Conservation (phyloP, 37 sponge, comb jelly and placozoan genomes). For the Geodia barretti region DNA sequence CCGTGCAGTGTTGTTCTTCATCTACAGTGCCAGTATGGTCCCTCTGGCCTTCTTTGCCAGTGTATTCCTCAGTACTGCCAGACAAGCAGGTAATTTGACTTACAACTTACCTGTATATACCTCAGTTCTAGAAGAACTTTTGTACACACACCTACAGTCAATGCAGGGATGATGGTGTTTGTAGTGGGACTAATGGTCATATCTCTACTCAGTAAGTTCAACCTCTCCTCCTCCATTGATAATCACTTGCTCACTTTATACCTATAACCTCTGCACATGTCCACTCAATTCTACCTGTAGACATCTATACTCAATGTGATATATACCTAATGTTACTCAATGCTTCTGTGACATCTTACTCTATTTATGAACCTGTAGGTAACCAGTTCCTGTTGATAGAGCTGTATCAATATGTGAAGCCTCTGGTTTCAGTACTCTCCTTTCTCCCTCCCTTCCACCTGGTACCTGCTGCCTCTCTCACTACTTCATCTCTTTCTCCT, state of each 20-base stretch:
- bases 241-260: no score
- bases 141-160: slow-evolving; percentile 36
- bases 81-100: slow-evolving; percentile 58
- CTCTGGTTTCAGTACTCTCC: slow-evolving; percentile 57
- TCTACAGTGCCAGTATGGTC: slow-evolving; percentile 74
- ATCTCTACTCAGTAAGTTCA: slow-evolving; percentile 46
- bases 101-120: neutral
- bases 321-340: no score
- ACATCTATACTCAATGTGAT: neutral
- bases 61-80: slow-evolving; percentile 71
- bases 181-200: slow-evolving; percentile 76
- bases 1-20: slow-evolving; percentile 69
- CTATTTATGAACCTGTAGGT: slow-evolving; percentile 25
- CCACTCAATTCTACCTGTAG: neutral
- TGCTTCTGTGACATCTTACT: neutral
- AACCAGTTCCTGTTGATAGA: slow-evolving; percentile 67
- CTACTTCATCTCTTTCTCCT: neutral
- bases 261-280: no score
- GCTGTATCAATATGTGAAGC: slow-evolving; percentile 43
- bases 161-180: slow-evolving; percentile 66
- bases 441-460: slow-evolving; percentile 85
- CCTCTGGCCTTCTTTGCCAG: slow-evolving; percentile 85
- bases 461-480: slow-evolving; percentile 32
- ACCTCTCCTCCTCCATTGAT: no score
- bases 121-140: neutral